Base-by-base conservation (phyloP, 2,797 vertebrate genomes). In the Hipposideros larvatus region DNA sequence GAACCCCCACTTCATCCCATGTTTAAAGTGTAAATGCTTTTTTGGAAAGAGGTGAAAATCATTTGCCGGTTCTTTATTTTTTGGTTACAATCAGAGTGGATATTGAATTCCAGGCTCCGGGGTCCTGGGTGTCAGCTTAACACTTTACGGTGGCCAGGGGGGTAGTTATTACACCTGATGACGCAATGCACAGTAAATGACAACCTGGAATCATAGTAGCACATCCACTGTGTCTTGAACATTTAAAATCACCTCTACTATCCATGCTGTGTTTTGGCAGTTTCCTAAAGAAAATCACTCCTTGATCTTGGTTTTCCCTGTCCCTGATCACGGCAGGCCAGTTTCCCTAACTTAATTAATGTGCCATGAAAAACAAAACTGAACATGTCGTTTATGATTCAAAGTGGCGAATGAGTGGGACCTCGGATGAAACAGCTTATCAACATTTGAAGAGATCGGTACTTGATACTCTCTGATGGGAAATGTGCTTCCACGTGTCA, bases 301-400 rank as follows among this genome's bases (percentile, higher is more conserved):
- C 37, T 46, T n/a, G n/a, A 59, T 41, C 66, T 22, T 70, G 51
- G n/a, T 48, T 51, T 8, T 37, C 75, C 34, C 26, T 3, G 21
- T 63, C 22, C 43, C 48, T 3, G 19, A 37, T 31, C n/a, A 0
- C 11, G 15, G 4, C 0, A 6, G 1, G 37, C 34, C 41, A 6
- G 0, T 46, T 46, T 68, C 82, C 57, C 43, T 28, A 41, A 34
- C 2, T 22, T 66, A 34, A 51, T 66, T 16, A 26, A 43, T 4
- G 8, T 19, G 48, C 66, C 48, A 4, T 3, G 9, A 31, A 90
- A 68, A 65, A 22, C 0, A 10, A n/a, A 46, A 46, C 2, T 1
- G 4, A 7, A 9, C 26, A 1, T 14, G 51, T 11, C 14, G 0
- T 28, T n/a, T 48, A 48, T 4, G 53, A 85, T 3, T n/a, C 11